Evolutionary conservation across 1,140 invertebrate species (phyloP), one percentile per base, ranked within the genome.

Genomic region (Ips nitidus): DNA sequence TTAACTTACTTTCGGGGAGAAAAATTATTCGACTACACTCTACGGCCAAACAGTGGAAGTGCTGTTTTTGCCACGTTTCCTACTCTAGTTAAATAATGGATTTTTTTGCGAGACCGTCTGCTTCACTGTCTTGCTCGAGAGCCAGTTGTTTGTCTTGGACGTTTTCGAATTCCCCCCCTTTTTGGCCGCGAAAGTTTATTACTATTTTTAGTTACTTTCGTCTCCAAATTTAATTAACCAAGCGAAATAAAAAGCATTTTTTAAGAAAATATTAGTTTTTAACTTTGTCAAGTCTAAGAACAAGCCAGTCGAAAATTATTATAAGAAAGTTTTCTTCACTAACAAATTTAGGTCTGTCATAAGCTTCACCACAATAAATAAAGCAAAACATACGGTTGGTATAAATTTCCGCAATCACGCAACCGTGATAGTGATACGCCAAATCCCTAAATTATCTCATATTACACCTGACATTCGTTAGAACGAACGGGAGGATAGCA

Each of bases 21-120:
- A 65, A 65, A 65, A 65, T 65, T 65, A 55, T 65, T 55, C 62
- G 62, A 55, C 37, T 65, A 65, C 41, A 65, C 62, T 65, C 52
- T 62, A 8, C 45, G 52, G 62, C 62, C 62, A 65, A 65, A 65
- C 62, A 65, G 39, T 65, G 62, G 2, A 8, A 65, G 62, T 55
- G 62, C 8, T 53, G 40, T 65, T 65, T 65, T 65, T 42, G 39
- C 39, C 41, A 22, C 38, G 43, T 61, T 61, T 61, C 22, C 22
- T 47, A 22, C n/a, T 43, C 41, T 65, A 38, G n/a, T 4, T 40
- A 65, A 65, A 65, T 65, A 65, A 65, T 65, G 52, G 52, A 36
- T 65, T 65, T 64, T 65, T 65, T 65, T n/a, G 43, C 4, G 4
- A 7, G 45, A 39, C 22, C 37, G 43, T 52, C 22, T 50, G 60